phyloP scores from a whole-genome alignment of 2,113 vertebrate species.

The Oreochromis spilurus region DNA sequence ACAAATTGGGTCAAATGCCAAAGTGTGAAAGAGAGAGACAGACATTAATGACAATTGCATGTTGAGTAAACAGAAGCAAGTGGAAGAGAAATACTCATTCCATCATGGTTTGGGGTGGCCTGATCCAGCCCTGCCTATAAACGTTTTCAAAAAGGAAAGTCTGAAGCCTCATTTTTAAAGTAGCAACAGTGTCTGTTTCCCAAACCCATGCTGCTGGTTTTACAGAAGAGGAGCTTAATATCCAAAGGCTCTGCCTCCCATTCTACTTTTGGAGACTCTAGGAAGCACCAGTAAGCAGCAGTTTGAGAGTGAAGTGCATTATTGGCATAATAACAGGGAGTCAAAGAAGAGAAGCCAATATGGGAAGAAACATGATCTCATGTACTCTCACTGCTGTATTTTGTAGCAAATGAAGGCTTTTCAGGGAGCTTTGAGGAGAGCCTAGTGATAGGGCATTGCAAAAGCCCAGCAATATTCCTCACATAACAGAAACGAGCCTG shows the following conservation, averaged over 20 bases:
- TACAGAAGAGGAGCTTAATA: background rate
- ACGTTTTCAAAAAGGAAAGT: background rate
- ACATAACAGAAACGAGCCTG: background rate
- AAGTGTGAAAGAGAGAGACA: background rate
- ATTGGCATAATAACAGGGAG: background rate
- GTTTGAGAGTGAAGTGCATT: background rate
- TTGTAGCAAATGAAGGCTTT: background rate
- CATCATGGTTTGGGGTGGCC: background rate
- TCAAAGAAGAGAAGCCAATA: background rate
- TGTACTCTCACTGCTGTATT: background rate
- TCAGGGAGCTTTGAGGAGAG: background rate
- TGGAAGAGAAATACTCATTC: background rate
- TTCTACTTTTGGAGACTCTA: background rate
- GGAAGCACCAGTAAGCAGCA: background rate
- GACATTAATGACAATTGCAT: background rate
- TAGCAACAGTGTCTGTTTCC: background rate
- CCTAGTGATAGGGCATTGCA: background rate
- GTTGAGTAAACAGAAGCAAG: background rate
- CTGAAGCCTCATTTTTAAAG: background rate
- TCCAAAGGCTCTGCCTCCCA: background rate
- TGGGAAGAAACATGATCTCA: background rate
- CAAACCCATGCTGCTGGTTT: background rate
- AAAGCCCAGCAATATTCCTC: background rate
- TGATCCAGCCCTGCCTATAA: background rate
- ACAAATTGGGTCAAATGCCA: background rate